A percentile compares a stretch with the other conserved stretches of the same genome.
These are phyloP conservation scores for Drosophila kurseongensis DNA, from an alignment of 1,140 invertebrate genomes.

Conservation along the genomic window DNA sequence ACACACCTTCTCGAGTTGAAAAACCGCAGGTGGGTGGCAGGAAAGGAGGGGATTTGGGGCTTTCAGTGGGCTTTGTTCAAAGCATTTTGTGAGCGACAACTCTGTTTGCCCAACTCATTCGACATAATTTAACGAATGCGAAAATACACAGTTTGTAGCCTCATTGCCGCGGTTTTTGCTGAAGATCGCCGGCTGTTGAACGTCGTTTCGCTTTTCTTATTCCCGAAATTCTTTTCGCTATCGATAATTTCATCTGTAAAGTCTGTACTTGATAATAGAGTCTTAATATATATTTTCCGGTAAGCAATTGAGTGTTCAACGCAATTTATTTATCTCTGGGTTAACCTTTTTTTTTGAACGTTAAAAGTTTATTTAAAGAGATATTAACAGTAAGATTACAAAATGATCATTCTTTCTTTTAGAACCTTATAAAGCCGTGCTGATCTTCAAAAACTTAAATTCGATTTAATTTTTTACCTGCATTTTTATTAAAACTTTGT, in stretches of 20 bases:
- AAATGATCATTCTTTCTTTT: no score
- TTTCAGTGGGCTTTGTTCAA: conserved; percentile 19
- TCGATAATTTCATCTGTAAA: neutral
- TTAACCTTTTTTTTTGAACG: no score
- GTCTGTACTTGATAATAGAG: neutral
- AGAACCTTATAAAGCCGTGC: no score
- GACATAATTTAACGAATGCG: conserved; percentile 60
- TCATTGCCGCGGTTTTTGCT: conserved; percentile 51
- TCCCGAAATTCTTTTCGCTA: conserved; percentile 5
- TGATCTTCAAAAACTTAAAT: no score
- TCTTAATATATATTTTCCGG: neutral
- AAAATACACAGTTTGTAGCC: conserved; percentile 67
- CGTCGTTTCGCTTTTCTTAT: conserved; percentile 16
- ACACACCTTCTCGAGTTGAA: conserved; percentile 33
- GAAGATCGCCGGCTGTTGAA: conserved; percentile 17
- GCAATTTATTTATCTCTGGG: no score
- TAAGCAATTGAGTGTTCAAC: no score
- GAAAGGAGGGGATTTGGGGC: conserved; percentile 7
- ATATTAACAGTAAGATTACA: no score
- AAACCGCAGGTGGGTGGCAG: conserved; percentile 36
- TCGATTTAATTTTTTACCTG: no score
- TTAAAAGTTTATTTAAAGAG: no score
- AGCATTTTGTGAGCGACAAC: conserved; percentile 18
- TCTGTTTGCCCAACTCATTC: conserved; percentile 73
- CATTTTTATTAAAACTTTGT: no score